Conservation (phyloP, 2,113 vertebrate species). For the Odocoileus hemionus region DNA sequence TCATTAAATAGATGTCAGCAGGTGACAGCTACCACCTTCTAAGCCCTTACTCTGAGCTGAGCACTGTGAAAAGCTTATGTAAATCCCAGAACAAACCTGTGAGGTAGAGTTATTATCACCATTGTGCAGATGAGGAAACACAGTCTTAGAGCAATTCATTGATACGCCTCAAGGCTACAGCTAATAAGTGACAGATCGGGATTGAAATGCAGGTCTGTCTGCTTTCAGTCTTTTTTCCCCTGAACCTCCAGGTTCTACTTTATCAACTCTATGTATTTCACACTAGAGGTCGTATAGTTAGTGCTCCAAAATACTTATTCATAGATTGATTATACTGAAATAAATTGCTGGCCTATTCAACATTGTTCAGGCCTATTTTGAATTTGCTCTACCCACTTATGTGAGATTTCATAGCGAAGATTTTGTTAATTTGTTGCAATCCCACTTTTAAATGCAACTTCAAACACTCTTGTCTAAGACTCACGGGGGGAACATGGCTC, state of each 20-base stretch:
- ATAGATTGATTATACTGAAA: background rate
- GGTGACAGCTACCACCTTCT: background rate
- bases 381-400: background rate
- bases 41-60: background rate
- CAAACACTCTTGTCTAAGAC: background rate
- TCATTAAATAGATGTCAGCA: background rate
- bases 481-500: fast-evolving
- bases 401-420: background rate
- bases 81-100: background rate
- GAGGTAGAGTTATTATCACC: background rate
- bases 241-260: background rate
- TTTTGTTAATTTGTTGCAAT: background rate
- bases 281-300: background rate
- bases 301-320: background rate
- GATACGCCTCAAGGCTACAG: background rate
- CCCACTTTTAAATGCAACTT: background rate
- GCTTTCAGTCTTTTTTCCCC: background rate
- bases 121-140: background rate
- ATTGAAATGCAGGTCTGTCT: background rate
- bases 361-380: background rate
- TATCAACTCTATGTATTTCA: background rate
- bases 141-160: background rate
- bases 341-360: background rate
- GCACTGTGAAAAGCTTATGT: background rate
- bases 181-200: background rate